Evolutionary conservation across 1,140 invertebrate species (phyloP).

Genomic region (Leptopilina boulardi): DNA sequence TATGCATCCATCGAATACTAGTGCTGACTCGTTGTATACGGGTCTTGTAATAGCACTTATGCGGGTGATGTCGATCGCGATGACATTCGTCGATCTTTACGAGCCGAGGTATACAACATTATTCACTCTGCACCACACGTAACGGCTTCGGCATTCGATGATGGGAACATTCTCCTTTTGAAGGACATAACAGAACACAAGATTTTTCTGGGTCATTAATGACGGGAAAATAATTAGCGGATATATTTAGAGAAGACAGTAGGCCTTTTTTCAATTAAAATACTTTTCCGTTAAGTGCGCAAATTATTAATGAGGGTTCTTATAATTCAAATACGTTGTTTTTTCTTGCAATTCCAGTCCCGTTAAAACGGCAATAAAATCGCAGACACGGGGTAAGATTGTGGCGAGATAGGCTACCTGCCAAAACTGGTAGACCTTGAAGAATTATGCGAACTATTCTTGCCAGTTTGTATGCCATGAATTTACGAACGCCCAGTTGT

Average conservation of each 20-base stretch:
- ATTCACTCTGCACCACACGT: slow-evolving; percentile 8
- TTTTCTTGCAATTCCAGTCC: neutral
- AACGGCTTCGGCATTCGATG: slow-evolving; percentile 8
- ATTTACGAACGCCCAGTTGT: slow-evolving; percentile 69
- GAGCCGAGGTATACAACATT: slow-evolving; percentile 7
- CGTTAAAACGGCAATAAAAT: slow-evolving; percentile 8
- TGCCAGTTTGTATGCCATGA: slow-evolving; percentile 69
- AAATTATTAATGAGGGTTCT: neutral
- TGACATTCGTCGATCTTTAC: slow-evolving; percentile 45
- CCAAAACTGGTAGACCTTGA: slow-evolving; percentile 76
- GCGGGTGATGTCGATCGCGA: slow-evolving; percentile 48
- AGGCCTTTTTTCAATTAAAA: neutral
- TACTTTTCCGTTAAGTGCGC: no score
- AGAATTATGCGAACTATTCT: slow-evolving; percentile 76
- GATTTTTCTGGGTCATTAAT: neutral
- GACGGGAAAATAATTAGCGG: neutral
- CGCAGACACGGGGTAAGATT: slow-evolving; percentile 63
- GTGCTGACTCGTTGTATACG: neutral
- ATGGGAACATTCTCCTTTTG: neutral
- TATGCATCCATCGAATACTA: slow-evolving; percentile 41
- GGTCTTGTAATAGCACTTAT: slow-evolving; percentile 45
- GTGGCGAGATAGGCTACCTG: slow-evolving; percentile 70
- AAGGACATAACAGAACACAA: neutral
- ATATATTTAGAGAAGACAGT: neutral
- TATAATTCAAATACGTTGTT: neutral